Evolutionary conservation across 2,797 vertebrate genomes (phyloP).

Genomic region (Podargus strigoides): DNA sequence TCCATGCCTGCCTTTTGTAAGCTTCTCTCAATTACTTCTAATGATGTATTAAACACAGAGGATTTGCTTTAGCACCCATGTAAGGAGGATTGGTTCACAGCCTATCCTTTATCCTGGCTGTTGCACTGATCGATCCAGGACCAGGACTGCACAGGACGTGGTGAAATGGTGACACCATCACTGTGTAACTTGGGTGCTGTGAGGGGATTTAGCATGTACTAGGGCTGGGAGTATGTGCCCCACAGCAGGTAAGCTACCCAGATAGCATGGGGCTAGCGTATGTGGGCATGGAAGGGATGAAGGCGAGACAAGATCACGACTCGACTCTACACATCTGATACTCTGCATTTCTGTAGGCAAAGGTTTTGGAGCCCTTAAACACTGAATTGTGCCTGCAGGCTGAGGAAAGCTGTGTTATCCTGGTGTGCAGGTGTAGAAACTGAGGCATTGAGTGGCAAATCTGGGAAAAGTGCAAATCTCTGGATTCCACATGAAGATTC

Average conservation of each 20-base stretch:
- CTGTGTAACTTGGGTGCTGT: background rate
- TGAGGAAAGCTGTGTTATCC: background rate
- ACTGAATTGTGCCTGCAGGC: background rate
- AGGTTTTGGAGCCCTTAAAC: background rate
- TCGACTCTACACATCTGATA: background rate
- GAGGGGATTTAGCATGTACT: background rate
- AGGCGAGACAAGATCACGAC: background rate
- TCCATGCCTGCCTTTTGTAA: background rate
- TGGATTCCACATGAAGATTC: background rate
- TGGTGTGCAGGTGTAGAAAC: background rate
- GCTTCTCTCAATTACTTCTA: background rate
- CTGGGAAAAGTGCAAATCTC: background rate
- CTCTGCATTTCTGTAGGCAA: background rate
- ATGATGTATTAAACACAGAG: background rate
- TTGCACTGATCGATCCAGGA: background rate
- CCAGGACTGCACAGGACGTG: rapidly evolving
- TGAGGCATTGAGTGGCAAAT: background rate
- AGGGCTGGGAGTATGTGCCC: background rate
- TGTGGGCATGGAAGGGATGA: background rate
- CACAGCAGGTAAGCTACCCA: background rate
- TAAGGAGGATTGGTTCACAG: background rate
- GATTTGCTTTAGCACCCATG: background rate
- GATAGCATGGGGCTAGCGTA: background rate
- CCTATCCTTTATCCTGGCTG: background rate
- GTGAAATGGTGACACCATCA: background rate